Conservation (phyloP, 1,140 invertebrate genomes). For the Aphelenchoides fujianensis region DNA sequence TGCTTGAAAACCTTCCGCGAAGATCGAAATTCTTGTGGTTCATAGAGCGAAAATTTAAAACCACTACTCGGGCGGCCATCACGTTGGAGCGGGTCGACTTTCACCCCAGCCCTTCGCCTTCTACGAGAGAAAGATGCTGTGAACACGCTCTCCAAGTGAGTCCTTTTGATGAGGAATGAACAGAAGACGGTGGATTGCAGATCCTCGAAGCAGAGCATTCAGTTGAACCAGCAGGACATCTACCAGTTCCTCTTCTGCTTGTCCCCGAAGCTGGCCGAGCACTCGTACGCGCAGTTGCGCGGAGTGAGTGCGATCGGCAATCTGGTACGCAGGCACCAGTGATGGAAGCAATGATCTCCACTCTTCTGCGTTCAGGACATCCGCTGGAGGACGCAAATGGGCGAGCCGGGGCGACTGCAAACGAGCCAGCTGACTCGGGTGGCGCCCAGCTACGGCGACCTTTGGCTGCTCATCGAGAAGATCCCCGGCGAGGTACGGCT, state of each 20-base stretch:
- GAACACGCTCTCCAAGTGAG: neutral
- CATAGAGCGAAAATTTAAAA: constrained; percentile 95
- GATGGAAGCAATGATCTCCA: neutral
- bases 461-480: constrained; percentile 76
- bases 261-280: constrained; percentile 69
- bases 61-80: constrained; percentile 80
- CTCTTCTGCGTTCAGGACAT: constrained; percentile 73
- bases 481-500: constrained; percentile 77
- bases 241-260: constrained; percentile 91
- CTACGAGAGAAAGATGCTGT: constrained; percentile 69
- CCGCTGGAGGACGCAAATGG: constrained; percentile 90
- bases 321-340: constrained; percentile 16
- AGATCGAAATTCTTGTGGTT: constrained; percentile 93
- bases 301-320: constrained; percentile 35
- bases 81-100: constrained; percentile 84
- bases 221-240: constrained; percentile 69
- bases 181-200: neutral
- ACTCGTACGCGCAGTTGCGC: constrained; percentile 28
- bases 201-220: constrained; percentile 65
- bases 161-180: constrained; percentile 8
- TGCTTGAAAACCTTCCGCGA: constrained; percentile 70
- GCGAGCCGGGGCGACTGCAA: constrained; percentile 87
- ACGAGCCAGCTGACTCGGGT: constrained; percentile 84
- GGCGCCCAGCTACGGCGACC: constrained; percentile 80
- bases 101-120: constrained; percentile 83